Evolutionary conservation across 2,797 vertebrate genomes (phyloP), one percentile per base, ranked within the genome.

Genomic region (Pteropus rufus): DNA sequence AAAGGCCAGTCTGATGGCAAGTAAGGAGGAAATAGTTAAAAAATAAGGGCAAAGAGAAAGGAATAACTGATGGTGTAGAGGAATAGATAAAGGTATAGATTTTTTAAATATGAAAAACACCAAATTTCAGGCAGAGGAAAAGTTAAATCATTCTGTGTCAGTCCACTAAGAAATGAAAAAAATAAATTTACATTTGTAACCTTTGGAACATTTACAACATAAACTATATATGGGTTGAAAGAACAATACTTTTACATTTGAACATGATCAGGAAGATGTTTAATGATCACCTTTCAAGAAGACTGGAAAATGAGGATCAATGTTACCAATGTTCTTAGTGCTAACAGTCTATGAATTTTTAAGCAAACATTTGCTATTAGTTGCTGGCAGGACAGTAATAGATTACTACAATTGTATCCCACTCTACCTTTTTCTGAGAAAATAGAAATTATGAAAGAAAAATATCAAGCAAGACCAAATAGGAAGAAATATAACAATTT

Each of bases 1-100:
- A 36, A 11, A 77, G 41, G 19, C 11, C 34, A 67, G 10, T 19
- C 10, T 16, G 7, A 41, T 14, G 19, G 49, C 18, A 41, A 58
- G 26, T 18, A 44, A 41, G 18, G 36, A 4, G 10, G 4, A 9
- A 5, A 2, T 2, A 1, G 3, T 1, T 12, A 23, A 29, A 77
- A 60, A 49, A 29, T 18, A 16, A 77, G 7, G 12, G 44, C 10
- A 19, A 24, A 31, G 4, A 18, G 24, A 24, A 15, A 49, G 46
- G 46, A 81, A 46, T 3, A 16, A 31, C 23, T 44, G 34, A 41
- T 60, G 2, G 34, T 7, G 0, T 16, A n/a, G 46, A 31, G 31
- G 15, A 62, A 52, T 19, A 5, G 19, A 69, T 52, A 3, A 6
- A 26, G 44, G 16, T 15, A 5, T 34, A 36, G 2, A 10, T 52